Percentiles rank a stretch among this genome's conserved stretches.
phyloP scores from a whole-genome alignment of 2,113 vertebrate genomes.

The Carlito syrichta region DNA sequence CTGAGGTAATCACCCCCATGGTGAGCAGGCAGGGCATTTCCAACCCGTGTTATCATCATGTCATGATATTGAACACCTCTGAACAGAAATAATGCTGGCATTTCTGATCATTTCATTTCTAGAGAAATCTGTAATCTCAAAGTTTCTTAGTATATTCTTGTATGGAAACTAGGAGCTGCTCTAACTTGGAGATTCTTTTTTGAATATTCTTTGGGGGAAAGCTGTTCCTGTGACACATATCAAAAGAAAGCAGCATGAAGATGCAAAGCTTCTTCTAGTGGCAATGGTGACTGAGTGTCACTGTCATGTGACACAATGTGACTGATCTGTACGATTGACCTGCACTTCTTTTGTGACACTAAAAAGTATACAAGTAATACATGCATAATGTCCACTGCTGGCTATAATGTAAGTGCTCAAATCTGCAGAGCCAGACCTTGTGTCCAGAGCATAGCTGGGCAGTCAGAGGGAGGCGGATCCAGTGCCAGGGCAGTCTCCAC shows the following conservation, averaged over 20 bases:
- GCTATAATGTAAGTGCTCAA: neutral
- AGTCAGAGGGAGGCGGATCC: neutral
- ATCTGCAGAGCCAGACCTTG: neutral
- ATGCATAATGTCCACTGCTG: neutral
- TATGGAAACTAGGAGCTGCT: neutral
- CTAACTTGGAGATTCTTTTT: neutral
- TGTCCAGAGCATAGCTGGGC: neutral
- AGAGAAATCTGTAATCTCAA: neutral
- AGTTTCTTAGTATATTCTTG: neutral
- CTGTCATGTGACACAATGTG: neutral
- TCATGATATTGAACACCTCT: neutral
- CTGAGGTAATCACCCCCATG: neutral
- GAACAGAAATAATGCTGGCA: neutral
- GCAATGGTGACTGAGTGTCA: neutral
- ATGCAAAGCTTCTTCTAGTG: neutral
- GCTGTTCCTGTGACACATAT: neutral
- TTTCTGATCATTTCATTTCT: neutral
- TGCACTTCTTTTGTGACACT: neutral
- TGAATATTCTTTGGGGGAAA: neutral
- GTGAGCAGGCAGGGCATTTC: neutral
- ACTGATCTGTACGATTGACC: neutral
- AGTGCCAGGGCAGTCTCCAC: neutral
- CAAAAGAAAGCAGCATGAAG: neutral
- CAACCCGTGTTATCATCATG: too few relatives aligned
- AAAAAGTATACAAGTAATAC: neutral